These are phyloP conservation scores for Halichondria panicea DNA, from an alignment of 37 sponge, comb jelly and placozoan species.

Conservation along the genomic window DNA sequence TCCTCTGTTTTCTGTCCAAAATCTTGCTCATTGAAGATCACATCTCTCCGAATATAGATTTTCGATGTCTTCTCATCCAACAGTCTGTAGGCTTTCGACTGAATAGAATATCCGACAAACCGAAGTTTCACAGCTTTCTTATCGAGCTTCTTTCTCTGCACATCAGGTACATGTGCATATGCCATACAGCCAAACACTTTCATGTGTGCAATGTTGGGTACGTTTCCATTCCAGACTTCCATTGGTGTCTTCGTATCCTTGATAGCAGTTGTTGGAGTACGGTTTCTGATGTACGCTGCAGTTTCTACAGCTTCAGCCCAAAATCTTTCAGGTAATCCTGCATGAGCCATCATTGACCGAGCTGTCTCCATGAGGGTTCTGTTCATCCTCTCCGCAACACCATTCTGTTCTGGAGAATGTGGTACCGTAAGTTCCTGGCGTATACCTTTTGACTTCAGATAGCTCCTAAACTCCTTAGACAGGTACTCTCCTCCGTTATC, in stretches of 20 bases:
- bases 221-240: constrained; percentile 28
- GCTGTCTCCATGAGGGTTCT: constrained; percentile 54
- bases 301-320: constrained; percentile 70
- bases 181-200: constrained; percentile 56
- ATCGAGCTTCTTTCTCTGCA: constrained; percentile 30
- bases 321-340: constrained; percentile 35
- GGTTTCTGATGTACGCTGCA: constrained; percentile 46
- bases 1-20: no score
- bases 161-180: constrained; percentile 37
- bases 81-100: constrained; percentile 33
- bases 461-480: constrained; percentile 45
- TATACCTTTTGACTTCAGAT: constrained; percentile 32
- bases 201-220: constrained; percentile 32
- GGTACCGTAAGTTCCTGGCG: constrained; percentile 32
- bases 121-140: constrained; percentile 38
- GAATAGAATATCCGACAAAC: constrained; percentile 31
- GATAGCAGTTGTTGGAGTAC: constrained; percentile 21
- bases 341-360: constrained; percentile 51
- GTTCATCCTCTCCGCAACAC: constrained; percentile 50
- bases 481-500: constrained; percentile 60
- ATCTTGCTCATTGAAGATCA: constrained; percentile 18
- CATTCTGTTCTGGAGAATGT: constrained; percentile 56
- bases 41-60: constrained; percentile 22
- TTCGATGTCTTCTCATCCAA: constrained; percentile 20
- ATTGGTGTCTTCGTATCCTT: constrained; percentile 13